These are phyloP conservation scores for Sciurus niger DNA, from an alignment of 2,113 vertebrate species.

Conservation along the genomic window DNA sequence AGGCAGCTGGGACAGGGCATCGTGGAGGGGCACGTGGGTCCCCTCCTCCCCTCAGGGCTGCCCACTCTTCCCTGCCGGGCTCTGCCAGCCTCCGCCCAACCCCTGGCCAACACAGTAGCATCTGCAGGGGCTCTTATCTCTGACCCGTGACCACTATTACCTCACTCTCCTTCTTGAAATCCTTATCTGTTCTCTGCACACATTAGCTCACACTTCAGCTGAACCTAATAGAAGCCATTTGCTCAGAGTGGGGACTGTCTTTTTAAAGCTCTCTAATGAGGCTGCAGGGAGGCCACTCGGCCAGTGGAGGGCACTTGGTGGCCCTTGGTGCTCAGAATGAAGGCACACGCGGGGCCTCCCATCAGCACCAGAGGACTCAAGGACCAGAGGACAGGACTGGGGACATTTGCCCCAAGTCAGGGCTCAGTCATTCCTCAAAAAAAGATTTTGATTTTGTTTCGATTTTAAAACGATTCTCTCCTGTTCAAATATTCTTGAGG, in stretches of 20 bases:
- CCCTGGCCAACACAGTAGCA: accelerated
- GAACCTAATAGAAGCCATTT: accelerated
- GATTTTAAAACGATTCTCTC: background rate
- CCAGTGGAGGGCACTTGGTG: background rate
- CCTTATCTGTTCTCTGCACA: background rate
- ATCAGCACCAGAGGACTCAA: background rate
- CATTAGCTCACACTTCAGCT: background rate
- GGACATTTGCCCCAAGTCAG: background rate
- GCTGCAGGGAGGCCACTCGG: background rate
- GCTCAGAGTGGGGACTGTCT: background rate
- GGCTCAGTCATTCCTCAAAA: background rate
- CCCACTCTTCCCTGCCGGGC: background rate
- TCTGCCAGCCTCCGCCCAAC: background rate
- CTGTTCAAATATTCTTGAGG: background rate
- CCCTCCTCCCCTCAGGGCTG: background rate
- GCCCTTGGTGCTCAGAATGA: background rate
- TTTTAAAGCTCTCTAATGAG: background rate
- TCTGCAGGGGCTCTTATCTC: accelerated
- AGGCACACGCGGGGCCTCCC: accelerated
- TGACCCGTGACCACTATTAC: accelerated
- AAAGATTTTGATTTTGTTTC: too few species aligned
- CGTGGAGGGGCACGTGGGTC: accelerated
- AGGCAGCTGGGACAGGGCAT: accelerated
- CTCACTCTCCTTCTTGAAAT: background rate
- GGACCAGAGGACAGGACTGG: background rate